Percentiles rank a stretch among this genome's conserved stretches.
phyloP scores from a whole-genome alignment of 1,140 invertebrate species.

The Plectus sambesii region DNA sequence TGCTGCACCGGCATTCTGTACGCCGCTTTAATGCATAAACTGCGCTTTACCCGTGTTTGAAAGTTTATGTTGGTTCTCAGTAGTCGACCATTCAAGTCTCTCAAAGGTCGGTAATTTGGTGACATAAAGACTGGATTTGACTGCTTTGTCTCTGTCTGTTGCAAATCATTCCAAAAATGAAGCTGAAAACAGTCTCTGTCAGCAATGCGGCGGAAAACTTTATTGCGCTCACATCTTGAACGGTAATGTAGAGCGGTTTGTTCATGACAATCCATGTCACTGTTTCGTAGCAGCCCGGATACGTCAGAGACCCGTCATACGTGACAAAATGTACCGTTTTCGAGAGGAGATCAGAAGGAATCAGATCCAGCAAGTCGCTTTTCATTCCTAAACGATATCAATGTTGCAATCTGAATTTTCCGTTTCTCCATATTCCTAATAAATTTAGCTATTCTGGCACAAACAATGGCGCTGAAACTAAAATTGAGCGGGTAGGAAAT shows the following conservation, averaged over 20 bases:
- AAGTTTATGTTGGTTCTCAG: conserved; percentile 92
- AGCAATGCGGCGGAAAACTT: conserved; percentile 1
- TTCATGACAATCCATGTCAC: conserved; percentile 85
- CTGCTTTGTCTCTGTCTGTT: conserved; percentile 67
- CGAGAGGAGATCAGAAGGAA: conserved; percentile 62
- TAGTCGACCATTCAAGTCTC: conserved; percentile 74
- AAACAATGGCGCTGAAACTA: too few species aligned
- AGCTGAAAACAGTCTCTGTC: conserved; percentile 55
- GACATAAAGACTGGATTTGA: conserved; percentile 72
- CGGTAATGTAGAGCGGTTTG: conserved; percentile 70
- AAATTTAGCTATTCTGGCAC: too few species aligned
- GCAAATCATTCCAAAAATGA: conserved; percentile 67
- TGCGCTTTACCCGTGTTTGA: too few species aligned
- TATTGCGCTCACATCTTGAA: conserved; percentile 34
- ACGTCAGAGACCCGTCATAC: conserved; percentile 90
- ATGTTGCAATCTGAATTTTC: too few species aligned
- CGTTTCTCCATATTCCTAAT: too few species aligned
- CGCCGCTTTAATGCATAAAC: too few species aligned
- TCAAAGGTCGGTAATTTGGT: conserved; percentile 80
- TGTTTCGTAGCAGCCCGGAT: conserved; percentile 57
- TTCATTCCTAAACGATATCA: too few species aligned
- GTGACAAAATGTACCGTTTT: conserved; percentile 82
- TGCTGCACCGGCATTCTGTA: too few species aligned
- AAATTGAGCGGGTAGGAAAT: too few species aligned
- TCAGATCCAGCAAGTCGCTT: too few species aligned